phyloP scores from a whole-genome alignment of 2,888 invertebrate genomes.

The Apotomis betuletana region DNA sequence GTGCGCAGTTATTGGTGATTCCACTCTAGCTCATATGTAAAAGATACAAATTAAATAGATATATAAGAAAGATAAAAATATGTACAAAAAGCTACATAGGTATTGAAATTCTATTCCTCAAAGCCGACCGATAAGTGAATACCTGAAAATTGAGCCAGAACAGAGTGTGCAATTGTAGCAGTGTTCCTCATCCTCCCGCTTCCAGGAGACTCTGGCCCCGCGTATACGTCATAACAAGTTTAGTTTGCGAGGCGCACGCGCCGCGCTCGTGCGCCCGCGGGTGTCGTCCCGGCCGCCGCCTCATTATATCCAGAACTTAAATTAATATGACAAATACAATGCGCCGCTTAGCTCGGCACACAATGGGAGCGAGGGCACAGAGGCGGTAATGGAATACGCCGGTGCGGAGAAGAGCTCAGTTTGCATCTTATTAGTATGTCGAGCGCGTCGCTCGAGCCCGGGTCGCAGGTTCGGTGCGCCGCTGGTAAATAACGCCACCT shows the following conservation, averaged over 20 bases:
- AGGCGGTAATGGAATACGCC: not conserved
- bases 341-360: not conserved
- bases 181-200: no score
- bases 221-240: not conserved
- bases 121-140: no score
- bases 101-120: no score
- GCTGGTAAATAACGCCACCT: conserved; percentile 8
- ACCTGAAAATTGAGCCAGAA: no score
- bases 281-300: not conserved
- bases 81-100: no score
- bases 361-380: not conserved
- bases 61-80: no score
- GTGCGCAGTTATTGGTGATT: no score
- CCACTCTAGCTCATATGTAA: no score
- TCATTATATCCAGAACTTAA: not conserved
- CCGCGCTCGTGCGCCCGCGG: not conserved
- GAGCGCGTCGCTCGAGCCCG: conserved; percentile 1
- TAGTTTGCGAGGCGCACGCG: conserved; percentile 12
- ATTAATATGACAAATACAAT: not conserved
- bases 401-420: not conserved
- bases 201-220: no score
- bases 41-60: no score
- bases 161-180: no score
- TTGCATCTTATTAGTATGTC: conserved; percentile 26
- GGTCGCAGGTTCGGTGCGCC: not conserved